Evolutionary conservation across 2,888 invertebrate species (phyloP), one percentile per base, ranked within the genome.

Genomic region (Magallana nippona): DNA sequence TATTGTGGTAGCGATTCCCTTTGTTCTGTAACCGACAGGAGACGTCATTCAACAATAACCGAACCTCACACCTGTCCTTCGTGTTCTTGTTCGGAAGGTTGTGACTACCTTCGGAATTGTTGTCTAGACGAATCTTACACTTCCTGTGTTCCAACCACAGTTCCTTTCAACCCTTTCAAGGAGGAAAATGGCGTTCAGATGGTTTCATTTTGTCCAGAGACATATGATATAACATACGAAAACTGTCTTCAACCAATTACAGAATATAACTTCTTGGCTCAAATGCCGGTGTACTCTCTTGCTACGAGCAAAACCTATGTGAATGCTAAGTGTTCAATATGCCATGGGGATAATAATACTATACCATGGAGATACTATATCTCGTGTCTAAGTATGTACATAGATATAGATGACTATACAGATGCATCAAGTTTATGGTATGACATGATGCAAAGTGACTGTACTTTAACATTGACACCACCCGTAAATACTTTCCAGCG

Each of bases 1-100:
- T 27, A 71, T 22, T 71, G 71, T 27, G 71, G 71, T 15, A 71
- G 71, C 32, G 71, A 71, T 27, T 71, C 71, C 13, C 3, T 71
- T 13, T 71, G 71, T 32, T 27, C 71, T 71, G 22, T 15, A 15
- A 71, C 1, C 15, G 22, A 27, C 13, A 27, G 13, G 10, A 5
- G 1, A 15, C 22, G 11, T 27, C 2, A 27, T 71, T 71, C 71
- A 27, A 27, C 2, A 22, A 10, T 8, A 27, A 10, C 13, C 22
- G 13, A 2, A 15, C 22, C 3, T 22, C 22, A 15, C 5, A 27
- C 5, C 2, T 71, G 71, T 22, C 71, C 71, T 11, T 13, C 13
- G 15, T 71, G 71, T 71, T 71, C 71, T 1, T 71, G 71, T 27
- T 13, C 71, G 5, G 10, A 71, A 27, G 71, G 19, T 11, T 71